phyloP scores from a whole-genome alignment of 2,113 vertebrate species.

The Phasianus colchicus region DNA sequence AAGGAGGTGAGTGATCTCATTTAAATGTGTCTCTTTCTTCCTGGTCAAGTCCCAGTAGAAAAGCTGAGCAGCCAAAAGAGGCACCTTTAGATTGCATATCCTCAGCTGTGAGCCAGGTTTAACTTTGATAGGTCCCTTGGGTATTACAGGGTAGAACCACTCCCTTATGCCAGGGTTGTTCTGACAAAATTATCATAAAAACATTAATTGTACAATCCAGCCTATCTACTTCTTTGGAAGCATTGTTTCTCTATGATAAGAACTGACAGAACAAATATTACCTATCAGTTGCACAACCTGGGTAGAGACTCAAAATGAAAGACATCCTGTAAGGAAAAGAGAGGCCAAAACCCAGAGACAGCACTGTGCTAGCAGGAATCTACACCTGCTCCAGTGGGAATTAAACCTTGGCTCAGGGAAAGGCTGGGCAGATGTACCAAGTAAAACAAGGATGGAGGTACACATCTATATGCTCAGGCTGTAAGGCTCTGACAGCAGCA shows the following conservation, averaged over 20 bases:
- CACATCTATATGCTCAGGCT: accelerated
- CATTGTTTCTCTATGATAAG: not conserved
- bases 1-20: not conserved
- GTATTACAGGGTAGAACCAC: not conserved
- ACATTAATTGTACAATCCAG: not conserved
- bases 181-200: not conserved
- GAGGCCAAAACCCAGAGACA: not conserved
- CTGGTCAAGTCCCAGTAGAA: not conserved
- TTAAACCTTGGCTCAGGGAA: not conserved
- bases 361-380: not conserved
- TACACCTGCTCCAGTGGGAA: not conserved
- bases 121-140: not conserved
- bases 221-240: not conserved
- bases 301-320: not conserved
- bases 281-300: not conserved
- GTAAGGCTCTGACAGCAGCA: not conserved
- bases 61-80: not conserved
- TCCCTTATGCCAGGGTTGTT: not conserved
- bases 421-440: not conserved
- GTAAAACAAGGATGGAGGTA: not conserved
- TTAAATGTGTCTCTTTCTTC: not conserved
- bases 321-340: not conserved
- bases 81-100: not conserved
- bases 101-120: not conserved
- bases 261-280: not conserved